phyloP scores from a whole-genome alignment of 1,140 invertebrate species.

The Platyscapa corneri region DNA sequence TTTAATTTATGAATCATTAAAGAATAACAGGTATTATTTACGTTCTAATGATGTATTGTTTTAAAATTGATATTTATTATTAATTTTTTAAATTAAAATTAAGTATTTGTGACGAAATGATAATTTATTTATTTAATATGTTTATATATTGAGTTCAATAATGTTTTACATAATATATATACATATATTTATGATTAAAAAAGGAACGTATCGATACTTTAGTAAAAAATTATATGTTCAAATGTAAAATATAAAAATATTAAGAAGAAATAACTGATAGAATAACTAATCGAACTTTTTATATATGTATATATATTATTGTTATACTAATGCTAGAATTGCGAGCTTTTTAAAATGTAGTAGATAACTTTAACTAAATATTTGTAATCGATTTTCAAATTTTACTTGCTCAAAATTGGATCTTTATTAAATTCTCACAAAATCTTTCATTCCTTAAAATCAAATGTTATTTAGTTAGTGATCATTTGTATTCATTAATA shows the following conservation, averaged over 20 bases:
- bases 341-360: background rate
- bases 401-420: background rate
- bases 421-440: background rate
- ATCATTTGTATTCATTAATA: slow-evolving; percentile 9
- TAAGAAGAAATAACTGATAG: background rate
- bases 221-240: slow-evolving; percentile 5
- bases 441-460: background rate
- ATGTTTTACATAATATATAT: background rate
- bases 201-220: background rate
- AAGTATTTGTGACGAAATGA: slow-evolving; percentile 5
- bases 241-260: slow-evolving; percentile 8
- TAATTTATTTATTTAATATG: slow-evolving; percentile 5
- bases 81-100: background rate
- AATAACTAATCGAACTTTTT: no score
- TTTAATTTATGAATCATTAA: no score
- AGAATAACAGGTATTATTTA: background rate
- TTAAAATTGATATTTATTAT: slow-evolving; percentile 1
- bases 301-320: background rate
- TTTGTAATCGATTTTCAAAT: background rate
- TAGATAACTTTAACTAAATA: background rate
- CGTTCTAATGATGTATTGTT: background rate
- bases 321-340: background rate
- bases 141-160: background rate
- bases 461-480: background rate
- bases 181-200: background rate